Conservation (phyloP, 2,797 vertebrate species). For the Protosalanx chinensis region DNA sequence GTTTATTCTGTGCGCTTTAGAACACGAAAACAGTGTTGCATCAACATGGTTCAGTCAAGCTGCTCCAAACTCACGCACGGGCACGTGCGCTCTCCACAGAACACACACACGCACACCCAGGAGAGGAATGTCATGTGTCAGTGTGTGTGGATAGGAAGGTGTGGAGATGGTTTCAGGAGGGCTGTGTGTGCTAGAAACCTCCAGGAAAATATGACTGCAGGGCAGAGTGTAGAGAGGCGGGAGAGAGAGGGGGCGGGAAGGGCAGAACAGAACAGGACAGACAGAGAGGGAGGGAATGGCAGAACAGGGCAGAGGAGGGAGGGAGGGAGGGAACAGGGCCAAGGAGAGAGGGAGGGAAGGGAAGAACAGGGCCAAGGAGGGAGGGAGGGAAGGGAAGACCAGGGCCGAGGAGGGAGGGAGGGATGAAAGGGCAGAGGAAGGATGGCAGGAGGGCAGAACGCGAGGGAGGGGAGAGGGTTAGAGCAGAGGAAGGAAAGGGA, state of each 20-base stretch:
- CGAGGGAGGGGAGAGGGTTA: not conserved
- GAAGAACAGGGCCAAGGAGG: constrained; percentile 32
- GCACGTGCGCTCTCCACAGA: constrained; percentile 26
- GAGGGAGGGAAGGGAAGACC: constrained; percentile 31
- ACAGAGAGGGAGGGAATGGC: not conserved
- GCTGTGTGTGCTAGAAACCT: constrained; percentile 55
- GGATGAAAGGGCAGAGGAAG: constrained; percentile 10
- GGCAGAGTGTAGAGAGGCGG: constrained; percentile 23
- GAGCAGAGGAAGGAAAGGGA: constrained; percentile 22
- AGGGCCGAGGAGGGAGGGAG: constrained; percentile 27
- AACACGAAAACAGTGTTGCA: too few relatives aligned
- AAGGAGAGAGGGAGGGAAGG: not conserved
- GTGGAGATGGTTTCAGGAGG: constrained; percentile 55
- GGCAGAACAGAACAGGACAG: not conserved
- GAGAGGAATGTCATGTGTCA: constrained; percentile 55
- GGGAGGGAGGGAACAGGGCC: not conserved
- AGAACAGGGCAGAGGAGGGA: constrained; percentile 25
- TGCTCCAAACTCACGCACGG: constrained; percentile 4
- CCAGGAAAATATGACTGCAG: constrained; percentile 49
- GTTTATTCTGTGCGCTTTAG: too few relatives aligned
- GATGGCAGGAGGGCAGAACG: too few relatives aligned
- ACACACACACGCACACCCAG: constrained; percentile 34
- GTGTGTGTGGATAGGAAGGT: constrained; percentile 41
- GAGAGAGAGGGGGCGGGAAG: not conserved
- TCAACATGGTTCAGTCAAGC: too few relatives aligned